Conservation (phyloP, 2,113 vertebrate species). For the Pygoscelis adeliae region DNA sequence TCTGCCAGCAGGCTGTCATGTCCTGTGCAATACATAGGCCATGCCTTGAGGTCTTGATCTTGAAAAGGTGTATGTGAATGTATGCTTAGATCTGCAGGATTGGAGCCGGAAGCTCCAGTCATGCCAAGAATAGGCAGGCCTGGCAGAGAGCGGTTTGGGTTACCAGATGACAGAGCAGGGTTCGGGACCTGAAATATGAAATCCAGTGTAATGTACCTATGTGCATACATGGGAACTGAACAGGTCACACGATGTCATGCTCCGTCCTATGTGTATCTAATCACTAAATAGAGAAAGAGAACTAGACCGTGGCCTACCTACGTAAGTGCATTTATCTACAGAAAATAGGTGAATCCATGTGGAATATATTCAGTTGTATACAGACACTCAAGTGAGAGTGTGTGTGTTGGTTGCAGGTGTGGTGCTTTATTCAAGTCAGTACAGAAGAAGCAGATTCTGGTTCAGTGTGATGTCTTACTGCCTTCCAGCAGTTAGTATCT, state of each 20-base stretch:
- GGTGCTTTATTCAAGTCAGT: background rate
- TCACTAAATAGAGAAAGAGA: background rate
- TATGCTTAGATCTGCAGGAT: background rate
- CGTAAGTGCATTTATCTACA: background rate
- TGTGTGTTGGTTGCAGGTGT: background rate
- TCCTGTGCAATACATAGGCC: background rate
- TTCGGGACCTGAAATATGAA: background rate
- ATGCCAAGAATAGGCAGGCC: background rate
- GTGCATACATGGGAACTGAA: accelerated
- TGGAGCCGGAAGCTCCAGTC: background rate
- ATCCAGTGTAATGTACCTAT: background rate
- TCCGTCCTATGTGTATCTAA: accelerated
- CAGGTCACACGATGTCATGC: accelerated
- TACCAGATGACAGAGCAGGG: background rate
- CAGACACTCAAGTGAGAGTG: accelerated
- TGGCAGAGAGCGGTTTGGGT: background rate
- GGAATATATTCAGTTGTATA: background rate
- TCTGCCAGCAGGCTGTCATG: background rate
- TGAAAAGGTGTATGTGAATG: background rate
- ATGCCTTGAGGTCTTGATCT: background rate
- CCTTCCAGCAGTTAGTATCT: background rate
- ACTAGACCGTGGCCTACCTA: background rate
- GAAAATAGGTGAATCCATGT: background rate
- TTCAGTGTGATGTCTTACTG: background rate
- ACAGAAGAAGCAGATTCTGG: background rate